Evolutionary conservation across 2,888 invertebrate species (phyloP).

Genomic region (Luperina testacea): DNA sequence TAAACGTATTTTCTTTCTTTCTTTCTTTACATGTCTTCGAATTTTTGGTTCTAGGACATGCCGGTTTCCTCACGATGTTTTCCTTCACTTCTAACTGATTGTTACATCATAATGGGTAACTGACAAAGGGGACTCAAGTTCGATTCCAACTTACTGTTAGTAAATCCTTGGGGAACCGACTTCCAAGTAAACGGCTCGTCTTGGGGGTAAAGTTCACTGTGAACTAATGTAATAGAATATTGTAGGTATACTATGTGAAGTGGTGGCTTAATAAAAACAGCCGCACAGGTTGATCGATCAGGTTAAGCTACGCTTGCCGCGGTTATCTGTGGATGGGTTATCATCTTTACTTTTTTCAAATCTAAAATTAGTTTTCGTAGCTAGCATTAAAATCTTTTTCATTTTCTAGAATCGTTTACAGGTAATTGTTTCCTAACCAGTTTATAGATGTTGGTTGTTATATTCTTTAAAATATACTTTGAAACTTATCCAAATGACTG

Average conservation of each 20-base stretch:
- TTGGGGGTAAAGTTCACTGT: slow-evolving; percentile 6
- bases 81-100: neutral
- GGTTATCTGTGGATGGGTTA: no score
- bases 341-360: slow-evolving; percentile 14
- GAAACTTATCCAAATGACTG: neutral
- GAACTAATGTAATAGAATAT: slow-evolving; percentile 6
- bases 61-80: no score
- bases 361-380: slow-evolving; percentile 6
- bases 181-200: slow-evolving; percentile 28
- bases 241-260: neutral
- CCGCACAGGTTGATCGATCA: no score
- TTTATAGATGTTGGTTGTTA: neutral
- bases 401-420: slow-evolving; percentile 8
- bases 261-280: no score
- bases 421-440: neutral
- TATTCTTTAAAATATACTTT: neutral
- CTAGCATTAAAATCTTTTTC: neutral
- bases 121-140: slow-evolving; percentile 40
- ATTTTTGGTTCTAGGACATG: no score
- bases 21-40: no score
- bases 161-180: slow-evolving; percentile 35
- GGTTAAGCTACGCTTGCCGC: no score
- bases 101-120: slow-evolving; percentile 8
- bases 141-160: slow-evolving; percentile 50
- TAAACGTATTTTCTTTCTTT: no score